These are phyloP conservation scores for Gymnosoma rotundatum DNA, from an alignment of 2,888 invertebrate genomes.

Conservation along the genomic window DNA sequence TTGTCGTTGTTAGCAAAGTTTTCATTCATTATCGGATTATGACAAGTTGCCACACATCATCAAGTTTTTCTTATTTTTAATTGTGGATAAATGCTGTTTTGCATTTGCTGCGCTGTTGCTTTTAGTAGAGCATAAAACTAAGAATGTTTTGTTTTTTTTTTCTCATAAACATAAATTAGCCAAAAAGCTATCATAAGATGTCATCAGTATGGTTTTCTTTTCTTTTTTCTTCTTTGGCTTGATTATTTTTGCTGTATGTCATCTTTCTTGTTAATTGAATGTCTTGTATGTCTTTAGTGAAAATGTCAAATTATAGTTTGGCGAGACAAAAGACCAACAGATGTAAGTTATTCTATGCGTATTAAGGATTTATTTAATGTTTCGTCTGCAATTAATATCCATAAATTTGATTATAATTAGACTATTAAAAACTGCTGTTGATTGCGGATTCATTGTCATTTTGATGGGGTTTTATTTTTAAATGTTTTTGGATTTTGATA, in stretches of 20 bases:
- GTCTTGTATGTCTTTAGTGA: constrained; percentile 69
- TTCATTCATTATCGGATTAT: constrained; percentile 69
- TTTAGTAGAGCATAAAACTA: constrained; percentile 11
- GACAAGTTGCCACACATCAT: constrained; percentile 69
- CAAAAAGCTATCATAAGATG: constrained; percentile 68
- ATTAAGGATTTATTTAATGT: constrained; percentile 15
- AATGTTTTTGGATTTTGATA: not conserved
- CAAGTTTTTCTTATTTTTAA: constrained; percentile 42
- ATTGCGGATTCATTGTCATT: constrained; percentile 6
- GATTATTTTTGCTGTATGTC: constrained; percentile 50
- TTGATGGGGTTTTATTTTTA: not conserved
- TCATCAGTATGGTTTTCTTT: constrained; percentile 66
- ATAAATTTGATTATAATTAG: constrained; percentile 63
- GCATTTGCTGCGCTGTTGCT: constrained; percentile 29
- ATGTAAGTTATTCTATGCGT: constrained; percentile 58
- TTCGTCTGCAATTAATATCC: constrained; percentile 62
- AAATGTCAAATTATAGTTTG: constrained; percentile 67
- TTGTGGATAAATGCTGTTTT: constrained; percentile 46
- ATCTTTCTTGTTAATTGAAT: constrained; percentile 68
- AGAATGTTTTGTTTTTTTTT: constrained; percentile 11
- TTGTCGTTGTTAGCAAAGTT: constrained; percentile 58
- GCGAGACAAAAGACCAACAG: constrained; percentile 69
- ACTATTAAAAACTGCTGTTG: constrained; percentile 36
- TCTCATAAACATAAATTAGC: constrained; percentile 70
- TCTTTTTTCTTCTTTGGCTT: constrained; percentile 10